phyloP scores from a whole-genome alignment of 2,113 vertebrate species.

The Pongo abelii region DNA sequence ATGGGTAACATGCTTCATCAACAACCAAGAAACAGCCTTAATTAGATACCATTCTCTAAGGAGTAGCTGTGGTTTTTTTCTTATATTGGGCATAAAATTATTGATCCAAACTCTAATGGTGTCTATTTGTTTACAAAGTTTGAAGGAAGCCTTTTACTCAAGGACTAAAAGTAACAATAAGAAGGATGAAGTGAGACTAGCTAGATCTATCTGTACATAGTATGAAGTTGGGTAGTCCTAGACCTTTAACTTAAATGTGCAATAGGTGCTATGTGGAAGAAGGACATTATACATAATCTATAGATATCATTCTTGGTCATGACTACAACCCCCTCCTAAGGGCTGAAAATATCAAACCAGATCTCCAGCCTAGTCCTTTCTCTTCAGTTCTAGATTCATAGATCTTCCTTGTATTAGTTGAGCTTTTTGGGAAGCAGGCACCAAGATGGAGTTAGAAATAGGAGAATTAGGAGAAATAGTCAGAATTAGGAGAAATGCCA shows the following conservation, averaged over 20 bases:
- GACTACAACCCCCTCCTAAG: neutral
- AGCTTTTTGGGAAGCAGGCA: neutral
- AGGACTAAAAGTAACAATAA: neutral
- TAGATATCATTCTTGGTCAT: neutral
- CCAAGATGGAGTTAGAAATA: neutral
- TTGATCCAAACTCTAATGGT: neutral
- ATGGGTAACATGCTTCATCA: neutral
- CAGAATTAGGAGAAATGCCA: neutral
- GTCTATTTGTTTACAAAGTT: neutral
- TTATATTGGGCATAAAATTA: neutral
- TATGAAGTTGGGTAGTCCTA: neutral
- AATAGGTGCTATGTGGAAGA: neutral
- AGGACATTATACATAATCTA: too few species aligned
- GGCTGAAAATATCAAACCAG: neutral
- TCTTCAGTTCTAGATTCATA: neutral
- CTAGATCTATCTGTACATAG: neutral
- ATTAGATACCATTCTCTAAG: neutral
- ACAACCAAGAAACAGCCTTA: neutral
- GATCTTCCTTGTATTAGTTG: neutral
- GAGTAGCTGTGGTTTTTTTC: neutral
- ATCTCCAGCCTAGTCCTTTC: neutral
- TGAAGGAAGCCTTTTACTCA: neutral
- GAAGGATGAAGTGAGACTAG: neutral
- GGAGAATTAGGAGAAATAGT: too few species aligned
- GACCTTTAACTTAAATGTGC: neutral